Evolutionary conservation across 92 coral and sea anemone species (phyloP).

Genomic region (Bergia puertoricense): DNA sequence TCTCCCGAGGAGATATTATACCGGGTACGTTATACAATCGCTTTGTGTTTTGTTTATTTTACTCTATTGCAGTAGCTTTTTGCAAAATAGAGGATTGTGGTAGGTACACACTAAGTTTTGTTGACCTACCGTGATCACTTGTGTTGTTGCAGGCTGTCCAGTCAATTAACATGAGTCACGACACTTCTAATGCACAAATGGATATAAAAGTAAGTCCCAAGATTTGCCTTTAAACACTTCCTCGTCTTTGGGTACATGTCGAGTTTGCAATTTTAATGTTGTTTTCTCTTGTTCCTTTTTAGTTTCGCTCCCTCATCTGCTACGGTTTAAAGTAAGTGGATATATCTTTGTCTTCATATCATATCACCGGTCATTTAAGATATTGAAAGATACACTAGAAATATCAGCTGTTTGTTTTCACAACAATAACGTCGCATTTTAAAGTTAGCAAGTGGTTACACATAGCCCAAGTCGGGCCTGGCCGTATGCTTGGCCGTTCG

Average conservation of each 20-base stretch:
- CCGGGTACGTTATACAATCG: constrained; percentile 63
- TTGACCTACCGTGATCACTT: not conserved
- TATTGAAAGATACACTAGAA: not conserved
- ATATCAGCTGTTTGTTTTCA: not conserved
- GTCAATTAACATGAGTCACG: constrained; percentile 98
- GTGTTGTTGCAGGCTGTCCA: constrained; percentile 80
- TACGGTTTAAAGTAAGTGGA: constrained; percentile 94
- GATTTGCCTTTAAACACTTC: not conserved
- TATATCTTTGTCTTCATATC: not conserved
- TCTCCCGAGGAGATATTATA: constrained; percentile 97
- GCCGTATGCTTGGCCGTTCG: too few species aligned
- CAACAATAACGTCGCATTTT: not conserved
- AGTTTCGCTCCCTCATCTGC: constrained; percentile 94
- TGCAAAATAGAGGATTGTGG: not conserved
- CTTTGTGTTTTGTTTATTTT: not conserved
- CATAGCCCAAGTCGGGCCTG: too few species aligned
- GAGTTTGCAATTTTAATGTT: not conserved
- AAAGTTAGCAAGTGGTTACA: too few species aligned
- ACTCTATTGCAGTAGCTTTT: not conserved
- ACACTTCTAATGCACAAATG: constrained; percentile 89
- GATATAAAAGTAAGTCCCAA: constrained; percentile 78
- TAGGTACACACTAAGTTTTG: not conserved
- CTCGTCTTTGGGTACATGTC: not conserved
- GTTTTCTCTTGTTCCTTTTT: constrained; percentile 37
- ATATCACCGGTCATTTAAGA: not conserved